Conservation (phyloP, 35 echinoderm and acorn worm genomes). For the Amphiura filiformis region DNA sequence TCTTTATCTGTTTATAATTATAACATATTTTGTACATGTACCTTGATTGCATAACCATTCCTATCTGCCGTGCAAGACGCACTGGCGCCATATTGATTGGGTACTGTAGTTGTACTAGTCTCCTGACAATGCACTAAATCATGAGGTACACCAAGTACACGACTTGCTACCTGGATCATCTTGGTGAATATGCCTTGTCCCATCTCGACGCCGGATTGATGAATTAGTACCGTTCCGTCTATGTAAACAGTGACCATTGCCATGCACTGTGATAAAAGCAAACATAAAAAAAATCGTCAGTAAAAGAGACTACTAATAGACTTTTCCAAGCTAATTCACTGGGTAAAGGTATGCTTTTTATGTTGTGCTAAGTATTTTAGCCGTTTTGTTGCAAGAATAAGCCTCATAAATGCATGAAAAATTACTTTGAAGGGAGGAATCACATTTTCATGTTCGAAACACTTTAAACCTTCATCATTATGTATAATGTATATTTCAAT, state of each 20-base stretch:
- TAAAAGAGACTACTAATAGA: neutral
- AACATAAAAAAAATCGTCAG: neutral
- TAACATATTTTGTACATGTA: too few relatives aligned
- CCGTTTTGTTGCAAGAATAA: too few relatives aligned
- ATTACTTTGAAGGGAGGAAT: too few relatives aligned
- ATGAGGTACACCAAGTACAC: conserved; percentile 37
- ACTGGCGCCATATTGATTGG: conserved; percentile 41
- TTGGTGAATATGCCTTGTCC: conserved; percentile 76
- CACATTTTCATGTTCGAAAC: too few relatives aligned
- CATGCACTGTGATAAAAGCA: conserved; percentile 25
- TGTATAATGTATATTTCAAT: too few relatives aligned
- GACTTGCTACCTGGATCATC: conserved; percentile 64
- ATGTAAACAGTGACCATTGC: conserved; percentile 66
- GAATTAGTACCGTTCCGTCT: conserved; percentile 66
- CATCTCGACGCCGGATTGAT: conserved; percentile 70
- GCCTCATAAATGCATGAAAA: too few relatives aligned
- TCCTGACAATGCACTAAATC: conserved; percentile 44
- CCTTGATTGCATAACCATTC: conserved; percentile 70
- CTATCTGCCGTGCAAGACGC: conserved; percentile 54
- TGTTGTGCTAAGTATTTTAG: too few relatives aligned
- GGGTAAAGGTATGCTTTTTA: too few relatives aligned
- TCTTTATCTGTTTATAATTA: too few relatives aligned
- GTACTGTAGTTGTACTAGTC: conserved; percentile 51
- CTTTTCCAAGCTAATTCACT: neutral
- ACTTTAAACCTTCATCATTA: too few relatives aligned